phyloP scores from a whole-genome alignment of 2,113 vertebrate species.

The Neoarius graeffei region DNA sequence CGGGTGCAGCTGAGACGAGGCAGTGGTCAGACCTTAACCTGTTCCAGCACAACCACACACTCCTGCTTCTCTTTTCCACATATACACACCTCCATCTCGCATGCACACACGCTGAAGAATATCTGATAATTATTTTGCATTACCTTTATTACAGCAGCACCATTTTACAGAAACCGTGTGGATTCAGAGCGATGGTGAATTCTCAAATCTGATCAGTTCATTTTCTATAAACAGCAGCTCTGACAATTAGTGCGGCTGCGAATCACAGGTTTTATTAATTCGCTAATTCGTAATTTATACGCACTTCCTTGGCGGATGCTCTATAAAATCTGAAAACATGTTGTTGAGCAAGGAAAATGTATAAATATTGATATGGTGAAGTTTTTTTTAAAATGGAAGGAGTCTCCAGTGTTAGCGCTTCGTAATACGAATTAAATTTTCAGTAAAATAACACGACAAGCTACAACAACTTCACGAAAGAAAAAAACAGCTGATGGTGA shows the following conservation, averaged over 20 bases:
- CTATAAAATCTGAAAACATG: not conserved
- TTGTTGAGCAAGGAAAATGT: not conserved
- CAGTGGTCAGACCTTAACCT: slow-evolving; percentile 55
- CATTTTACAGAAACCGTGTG: not conserved
- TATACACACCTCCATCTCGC: not conserved
- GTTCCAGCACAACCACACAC: slow-evolving; percentile 50
- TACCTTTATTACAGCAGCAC: not conserved
- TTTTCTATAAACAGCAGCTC: not conserved
- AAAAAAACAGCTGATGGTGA: not conserved
- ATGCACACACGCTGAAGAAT: not conserved
- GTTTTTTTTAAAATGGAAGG: not conserved
- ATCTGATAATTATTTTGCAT: not conserved
- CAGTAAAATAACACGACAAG: no score
- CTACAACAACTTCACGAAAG: no score
- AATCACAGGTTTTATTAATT: not conserved
- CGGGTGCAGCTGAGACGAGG: slow-evolving; percentile 63
- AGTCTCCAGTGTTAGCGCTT: not conserved
- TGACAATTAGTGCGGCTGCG: not conserved
- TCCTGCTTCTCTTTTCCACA: slow-evolving; percentile 47
- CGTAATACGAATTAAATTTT: not conserved
- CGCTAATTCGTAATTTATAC: not conserved
- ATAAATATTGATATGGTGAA: not conserved
- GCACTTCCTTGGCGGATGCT: not conserved
- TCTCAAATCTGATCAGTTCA: not conserved
- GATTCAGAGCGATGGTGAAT: not conserved